phyloP scores from a whole-genome alignment of 2,888 invertebrate genomes.

The Crioceris asparagi region DNA sequence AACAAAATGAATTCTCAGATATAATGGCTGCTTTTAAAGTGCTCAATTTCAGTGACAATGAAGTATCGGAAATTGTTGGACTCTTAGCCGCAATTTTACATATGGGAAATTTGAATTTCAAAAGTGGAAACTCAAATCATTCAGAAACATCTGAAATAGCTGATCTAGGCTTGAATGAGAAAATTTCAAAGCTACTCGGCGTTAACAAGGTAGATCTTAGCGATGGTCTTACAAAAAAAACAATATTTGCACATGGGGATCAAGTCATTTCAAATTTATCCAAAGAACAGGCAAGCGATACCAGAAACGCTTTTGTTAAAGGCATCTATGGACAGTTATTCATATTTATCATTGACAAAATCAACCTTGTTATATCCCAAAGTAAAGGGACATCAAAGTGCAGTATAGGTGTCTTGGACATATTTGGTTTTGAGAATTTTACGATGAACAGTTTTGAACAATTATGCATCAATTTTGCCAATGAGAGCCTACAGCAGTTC shows the following conservation, averaged over 20 bases:
- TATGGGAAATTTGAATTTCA: conserved; percentile 83
- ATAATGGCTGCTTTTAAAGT: conserved; percentile 90
- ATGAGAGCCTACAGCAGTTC: conserved; percentile 93
- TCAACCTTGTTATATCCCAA: conserved; percentile 73
- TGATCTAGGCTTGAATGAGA: conserved; percentile 56
- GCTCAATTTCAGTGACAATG: conserved; percentile 72
- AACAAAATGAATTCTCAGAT: conserved; percentile 75
- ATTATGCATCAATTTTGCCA: conserved; percentile 92
- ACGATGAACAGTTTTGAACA: conserved; percentile 88
- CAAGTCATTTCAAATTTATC: conserved; percentile 66
- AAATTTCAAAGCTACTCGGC: conserved; percentile 61
- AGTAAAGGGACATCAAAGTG: not conserved
- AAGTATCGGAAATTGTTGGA: conserved; percentile 75
- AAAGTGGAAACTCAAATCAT: conserved; percentile 59
- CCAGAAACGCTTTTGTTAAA: conserved; percentile 87
- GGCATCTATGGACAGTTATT: conserved; percentile 88
- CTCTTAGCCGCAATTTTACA: conserved; percentile 82
- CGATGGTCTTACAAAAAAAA: conserved; percentile 75
- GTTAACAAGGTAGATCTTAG: conserved; percentile 59
- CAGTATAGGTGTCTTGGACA: conserved; percentile 82
- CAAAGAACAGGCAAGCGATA: conserved; percentile 67
- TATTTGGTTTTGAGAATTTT: conserved; percentile 96
- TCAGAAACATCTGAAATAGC: conserved; percentile 80
- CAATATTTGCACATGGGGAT: conserved; percentile 76
- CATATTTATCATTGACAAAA: conserved; percentile 77